Evolutionary conservation across 2,113 vertebrate genomes (phyloP).

Genomic region (Accipiter virgatus): DNA sequence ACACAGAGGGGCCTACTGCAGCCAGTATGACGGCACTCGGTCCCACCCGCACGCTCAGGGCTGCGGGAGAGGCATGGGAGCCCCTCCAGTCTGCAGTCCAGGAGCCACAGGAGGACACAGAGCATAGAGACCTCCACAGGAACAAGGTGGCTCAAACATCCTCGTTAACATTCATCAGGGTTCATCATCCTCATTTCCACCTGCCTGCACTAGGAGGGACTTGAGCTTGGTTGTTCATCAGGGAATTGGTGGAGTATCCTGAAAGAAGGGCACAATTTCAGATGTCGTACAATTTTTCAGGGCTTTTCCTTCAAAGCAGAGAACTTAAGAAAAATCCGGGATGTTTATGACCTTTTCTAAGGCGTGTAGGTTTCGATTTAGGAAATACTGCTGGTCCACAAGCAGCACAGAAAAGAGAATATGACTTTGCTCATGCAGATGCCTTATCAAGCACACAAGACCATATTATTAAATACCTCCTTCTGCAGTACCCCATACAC

Average conservation of each 20-base stretch:
- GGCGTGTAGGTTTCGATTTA: neutral
- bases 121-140: neutral
- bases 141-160: neutral
- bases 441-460: neutral
- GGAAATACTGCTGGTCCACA: neutral
- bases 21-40: neutral
- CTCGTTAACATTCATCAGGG: neutral
- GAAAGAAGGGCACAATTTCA: neutral
- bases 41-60: rapidly evolving
- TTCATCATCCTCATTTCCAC: neutral
- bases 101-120: neutral
- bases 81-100: neutral
- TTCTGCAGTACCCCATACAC: neutral
- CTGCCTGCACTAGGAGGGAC: neutral
- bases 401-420: neutral
- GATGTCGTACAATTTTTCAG: neutral
- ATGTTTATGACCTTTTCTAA: neutral
- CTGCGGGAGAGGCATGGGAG: rapidly evolving
- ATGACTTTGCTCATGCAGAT: neutral
- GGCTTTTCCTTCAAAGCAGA: neutral
- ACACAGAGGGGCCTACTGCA: neutral
- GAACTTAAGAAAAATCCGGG: neutral
- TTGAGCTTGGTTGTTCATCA: neutral
- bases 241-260: neutral
- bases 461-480: neutral